Base-by-base conservation (phyloP, 2,113 vertebrate genomes). In the Excalfactoria chinensis region DNA sequence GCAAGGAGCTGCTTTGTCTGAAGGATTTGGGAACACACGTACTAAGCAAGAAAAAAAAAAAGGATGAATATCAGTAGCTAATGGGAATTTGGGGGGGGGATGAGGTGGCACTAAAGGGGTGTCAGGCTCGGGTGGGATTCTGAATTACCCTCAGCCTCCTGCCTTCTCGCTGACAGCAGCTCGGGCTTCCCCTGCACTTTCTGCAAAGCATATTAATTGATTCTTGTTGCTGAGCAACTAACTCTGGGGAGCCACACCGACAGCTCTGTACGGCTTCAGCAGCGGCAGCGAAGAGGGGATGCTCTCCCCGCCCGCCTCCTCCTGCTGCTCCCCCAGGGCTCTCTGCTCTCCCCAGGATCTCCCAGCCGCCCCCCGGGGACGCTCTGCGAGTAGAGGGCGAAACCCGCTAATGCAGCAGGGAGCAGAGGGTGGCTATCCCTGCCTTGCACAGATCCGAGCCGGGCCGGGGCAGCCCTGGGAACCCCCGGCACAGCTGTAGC, bases 211-310 rank as follows among this genome's bases (percentile, higher is more conserved):
- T 98, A 97, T 98, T 98, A 99, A 98, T 98, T 98, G 97, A 98
- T 98, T 96, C 88, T 80, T 78, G 98, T 99, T 99, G 98, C 99
- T 97, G 98, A 97, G 98, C 98, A 98, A 99, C 98, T 98, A 90
- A 98, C 98, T 97, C 98, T 83, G 96, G 98, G 98, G 98, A 98
- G 98, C 97, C 97, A 97, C 96, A 96, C 89, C 68, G 86, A 95
- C 30, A 41, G 95, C 93, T 86, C 89, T 73, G 7, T 37, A 41
- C 75, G 20, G 93, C 91, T 84, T 84, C 95, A 71, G 97, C 96
- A 93, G 63, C 78, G 26, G 83, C 86, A 71, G 76, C 62, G 10
- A 41, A 76, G 23, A 46, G 35, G 11, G 35, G 40, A 74, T 2
- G 28, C 51, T 34, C 30, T 53, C 48, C 32, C 32, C n/a, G 43